Percentiles rank a stretch among this genome's conserved stretches.
phyloP scores from a whole-genome alignment of 2,797 vertebrate species.

The Phoebastria nigripes region DNA sequence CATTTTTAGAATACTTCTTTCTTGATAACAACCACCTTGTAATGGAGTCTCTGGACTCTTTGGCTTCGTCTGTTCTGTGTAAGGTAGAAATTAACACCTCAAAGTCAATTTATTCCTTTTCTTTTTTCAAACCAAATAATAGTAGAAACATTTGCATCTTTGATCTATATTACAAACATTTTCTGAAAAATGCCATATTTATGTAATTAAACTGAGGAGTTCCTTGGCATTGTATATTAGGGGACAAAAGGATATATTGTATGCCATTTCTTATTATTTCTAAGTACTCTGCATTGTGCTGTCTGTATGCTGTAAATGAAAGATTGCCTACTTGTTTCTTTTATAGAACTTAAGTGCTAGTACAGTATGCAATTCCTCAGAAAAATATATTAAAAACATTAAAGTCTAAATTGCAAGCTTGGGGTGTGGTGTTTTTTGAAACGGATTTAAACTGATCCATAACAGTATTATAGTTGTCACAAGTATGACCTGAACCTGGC shows the following conservation, averaged over 20 bases:
- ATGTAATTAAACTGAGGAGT: neutral
- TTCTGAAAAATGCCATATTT: neutral
- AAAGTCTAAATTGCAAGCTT: neutral
- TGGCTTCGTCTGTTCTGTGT: neutral
- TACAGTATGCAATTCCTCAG: neutral
- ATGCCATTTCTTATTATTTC: neutral
- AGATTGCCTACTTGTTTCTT: neutral
- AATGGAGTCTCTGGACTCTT: neutral
- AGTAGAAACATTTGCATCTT: neutral
- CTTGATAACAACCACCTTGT: neutral
- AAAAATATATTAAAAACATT: neutral
- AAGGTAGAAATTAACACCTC: neutral
- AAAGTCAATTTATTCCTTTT: neutral
- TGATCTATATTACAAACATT: neutral
- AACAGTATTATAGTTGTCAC: neutral
- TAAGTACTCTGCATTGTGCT: neutral
- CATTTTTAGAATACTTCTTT: constrained; percentile 16
- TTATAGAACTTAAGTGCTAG: neutral
- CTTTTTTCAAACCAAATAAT: neutral
- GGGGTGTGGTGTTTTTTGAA: neutral
- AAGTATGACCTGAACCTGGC: neutral
- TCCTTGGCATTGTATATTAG: neutral
- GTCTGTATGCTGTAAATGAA: neutral
- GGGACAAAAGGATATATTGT: neutral
- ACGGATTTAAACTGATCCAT: neutral